Evolutionary conservation across 2,113 vertebrate genomes (phyloP).

Genomic region (Notarius quadriscutis): DNA sequence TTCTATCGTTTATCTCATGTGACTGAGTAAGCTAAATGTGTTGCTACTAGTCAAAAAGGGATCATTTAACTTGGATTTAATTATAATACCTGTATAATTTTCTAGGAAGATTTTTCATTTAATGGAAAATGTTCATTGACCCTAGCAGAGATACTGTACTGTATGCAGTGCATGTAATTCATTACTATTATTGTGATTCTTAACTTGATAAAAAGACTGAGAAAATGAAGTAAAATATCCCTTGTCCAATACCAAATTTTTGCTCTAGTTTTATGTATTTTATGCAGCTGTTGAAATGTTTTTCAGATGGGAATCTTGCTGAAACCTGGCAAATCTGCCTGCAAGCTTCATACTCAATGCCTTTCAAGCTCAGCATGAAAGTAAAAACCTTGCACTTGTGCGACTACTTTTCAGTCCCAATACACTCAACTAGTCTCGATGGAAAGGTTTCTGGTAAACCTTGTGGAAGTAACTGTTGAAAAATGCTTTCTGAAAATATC

Average conservation of each 20-base stretch:
- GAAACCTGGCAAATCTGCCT: not conserved
- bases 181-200: not conserved
- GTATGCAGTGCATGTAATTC: not conserved
- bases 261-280: not conserved
- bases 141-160: not conserved
- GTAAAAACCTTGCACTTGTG: not conserved
- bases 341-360: not conserved
- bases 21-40: not conserved
- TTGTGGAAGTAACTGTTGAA: not conserved
- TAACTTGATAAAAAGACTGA: not conserved
- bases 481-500: constrained; percentile 5
- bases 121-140: not conserved
- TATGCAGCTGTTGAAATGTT: not conserved
- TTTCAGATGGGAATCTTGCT: not conserved
- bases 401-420: not conserved
- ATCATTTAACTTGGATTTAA: not conserved
- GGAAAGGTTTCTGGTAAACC: not conserved
- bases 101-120: not conserved
- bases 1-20: not conserved
- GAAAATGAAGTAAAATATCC: not conserved
- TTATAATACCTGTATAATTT: not conserved
- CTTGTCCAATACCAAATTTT: not conserved
- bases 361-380: constrained; percentile 23
- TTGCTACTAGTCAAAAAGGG: not conserved
- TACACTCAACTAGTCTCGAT: not conserved